phyloP scores from a whole-genome alignment of 2,113 vertebrate genomes.

The Telmatochromis sp. region DNA sequence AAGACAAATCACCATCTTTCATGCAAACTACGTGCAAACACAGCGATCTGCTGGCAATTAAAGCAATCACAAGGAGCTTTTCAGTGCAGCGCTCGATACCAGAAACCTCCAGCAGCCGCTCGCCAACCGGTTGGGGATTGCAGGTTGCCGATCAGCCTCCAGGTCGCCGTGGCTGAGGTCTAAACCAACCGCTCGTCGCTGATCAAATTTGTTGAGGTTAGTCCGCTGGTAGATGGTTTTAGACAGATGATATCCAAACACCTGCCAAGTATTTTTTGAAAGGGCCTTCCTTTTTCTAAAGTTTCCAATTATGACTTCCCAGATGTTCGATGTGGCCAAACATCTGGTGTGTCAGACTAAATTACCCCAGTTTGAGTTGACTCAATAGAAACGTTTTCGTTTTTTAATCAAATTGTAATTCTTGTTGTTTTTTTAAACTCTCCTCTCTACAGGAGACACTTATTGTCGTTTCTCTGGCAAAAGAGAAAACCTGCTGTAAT shows the following conservation, averaged over 20 bases:
- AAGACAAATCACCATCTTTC: background rate
- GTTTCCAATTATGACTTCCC: background rate
- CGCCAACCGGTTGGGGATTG: background rate
- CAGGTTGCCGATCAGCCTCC: background rate
- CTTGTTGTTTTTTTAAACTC: background rate
- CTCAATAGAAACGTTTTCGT: background rate
- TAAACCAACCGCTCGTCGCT: background rate
- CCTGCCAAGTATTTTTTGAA: background rate
- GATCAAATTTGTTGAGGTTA: background rate
- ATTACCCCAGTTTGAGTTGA: background rate
- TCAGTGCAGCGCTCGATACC: background rate
- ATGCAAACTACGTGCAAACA: accelerated
- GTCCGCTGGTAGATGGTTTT: background rate
- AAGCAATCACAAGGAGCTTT: background rate
- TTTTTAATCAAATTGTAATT: background rate
- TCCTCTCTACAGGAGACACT: background rate
- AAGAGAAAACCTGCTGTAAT: background rate
- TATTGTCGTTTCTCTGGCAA: background rate
- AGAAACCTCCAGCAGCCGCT: background rate
- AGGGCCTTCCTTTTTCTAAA: background rate
- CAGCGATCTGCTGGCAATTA: background rate
- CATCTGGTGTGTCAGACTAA: background rate
- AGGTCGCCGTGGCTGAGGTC: background rate
- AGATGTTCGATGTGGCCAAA: background rate
- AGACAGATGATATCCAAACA: background rate